Percentiles rank a stretch among this genome's conserved stretches.
phyloP scores from a whole-genome alignment of 1,140 invertebrate species.

The Homalodisca vitripennis region DNA sequence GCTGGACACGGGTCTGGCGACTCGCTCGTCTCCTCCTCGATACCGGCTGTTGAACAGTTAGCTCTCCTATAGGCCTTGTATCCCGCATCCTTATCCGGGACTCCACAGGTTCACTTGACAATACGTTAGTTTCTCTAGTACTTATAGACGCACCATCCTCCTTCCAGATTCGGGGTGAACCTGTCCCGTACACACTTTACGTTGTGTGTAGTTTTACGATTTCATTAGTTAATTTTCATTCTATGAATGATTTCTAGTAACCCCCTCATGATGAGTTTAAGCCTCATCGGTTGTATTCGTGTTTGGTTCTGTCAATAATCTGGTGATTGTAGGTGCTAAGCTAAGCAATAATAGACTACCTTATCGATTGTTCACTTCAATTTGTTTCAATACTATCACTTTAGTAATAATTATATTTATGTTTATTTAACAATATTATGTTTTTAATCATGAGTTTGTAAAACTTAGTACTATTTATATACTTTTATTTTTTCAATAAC shows the following conservation, averaged over 20 bases:
- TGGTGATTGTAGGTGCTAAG: constrained; percentile 14
- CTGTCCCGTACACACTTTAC: not conserved
- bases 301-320: not conserved
- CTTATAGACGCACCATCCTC: constrained; percentile 17
- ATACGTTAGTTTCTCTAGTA: constrained; percentile 23
- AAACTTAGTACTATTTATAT: too few species aligned
- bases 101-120: constrained; percentile 21
- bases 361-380: too few species aligned
- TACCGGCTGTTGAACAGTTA: constrained; percentile 38
- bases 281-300: not conserved
- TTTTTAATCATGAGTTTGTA: too few species aligned
- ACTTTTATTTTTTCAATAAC: too few species aligned
- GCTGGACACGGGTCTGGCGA: constrained; percentile 42
- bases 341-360: constrained; percentile 17
- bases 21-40: constrained; percentile 39
- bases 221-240: not conserved
- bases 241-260: constrained; percentile 11
- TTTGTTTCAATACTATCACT: too few species aligned
- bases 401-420: too few species aligned
- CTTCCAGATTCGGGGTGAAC: not conserved
- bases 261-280: not conserved
- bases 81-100: not conserved
- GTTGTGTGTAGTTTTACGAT: not conserved
- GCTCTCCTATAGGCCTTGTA: not conserved
- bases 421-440: too few species aligned